phyloP scores from a whole-genome alignment of 2,113 vertebrate genomes.

The Leucopsar rothschildi region DNA sequence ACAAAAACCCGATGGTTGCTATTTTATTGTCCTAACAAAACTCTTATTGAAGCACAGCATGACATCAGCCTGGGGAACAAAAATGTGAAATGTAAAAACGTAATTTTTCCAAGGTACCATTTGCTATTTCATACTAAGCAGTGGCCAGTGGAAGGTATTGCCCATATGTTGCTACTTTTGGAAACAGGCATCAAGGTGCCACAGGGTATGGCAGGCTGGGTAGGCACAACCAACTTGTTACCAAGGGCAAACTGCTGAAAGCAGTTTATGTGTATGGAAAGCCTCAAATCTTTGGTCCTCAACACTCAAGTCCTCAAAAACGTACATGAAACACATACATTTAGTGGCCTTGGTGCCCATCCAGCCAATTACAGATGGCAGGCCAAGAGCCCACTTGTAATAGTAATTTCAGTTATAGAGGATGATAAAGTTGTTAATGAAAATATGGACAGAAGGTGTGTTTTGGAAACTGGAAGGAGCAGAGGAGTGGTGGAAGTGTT shows the following conservation, averaged over 20 bases:
- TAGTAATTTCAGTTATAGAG: background rate
- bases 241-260: background rate
- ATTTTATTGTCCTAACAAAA: background rate
- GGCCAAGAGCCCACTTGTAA: background rate
- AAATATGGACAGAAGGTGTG: fast-evolving
- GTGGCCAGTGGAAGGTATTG: background rate
- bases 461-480: background rate
- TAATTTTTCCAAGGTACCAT: background rate
- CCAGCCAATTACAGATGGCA: background rate
- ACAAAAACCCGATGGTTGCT: background rate
- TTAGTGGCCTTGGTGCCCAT: background rate
- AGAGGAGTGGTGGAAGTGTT: background rate
- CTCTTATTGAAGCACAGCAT: background rate
- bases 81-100: background rate
- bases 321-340: fast-evolving
- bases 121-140: background rate
- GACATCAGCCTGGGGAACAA: fast-evolving
- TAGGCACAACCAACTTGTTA: background rate
- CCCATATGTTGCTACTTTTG: background rate
- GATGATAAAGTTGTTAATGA: background rate
- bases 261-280: background rate
- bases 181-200: fast-evolving
- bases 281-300: background rate
- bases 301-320: background rate
- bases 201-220: background rate